Conservation (phyloP, 2,797 vertebrate genomes). For the Odontamblyopus rebecca region DNA sequence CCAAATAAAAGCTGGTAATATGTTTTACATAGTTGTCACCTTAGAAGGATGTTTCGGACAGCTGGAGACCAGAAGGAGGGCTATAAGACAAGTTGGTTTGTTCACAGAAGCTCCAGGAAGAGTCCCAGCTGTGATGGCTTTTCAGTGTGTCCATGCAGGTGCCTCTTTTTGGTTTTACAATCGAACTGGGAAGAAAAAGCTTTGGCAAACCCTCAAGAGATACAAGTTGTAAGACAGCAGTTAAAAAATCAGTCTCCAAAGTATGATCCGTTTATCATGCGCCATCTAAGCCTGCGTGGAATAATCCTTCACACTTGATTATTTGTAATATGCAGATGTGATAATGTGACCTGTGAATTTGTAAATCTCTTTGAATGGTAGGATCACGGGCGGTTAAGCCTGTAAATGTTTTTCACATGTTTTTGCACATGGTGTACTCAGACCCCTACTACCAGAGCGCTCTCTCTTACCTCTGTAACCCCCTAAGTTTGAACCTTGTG, state of each 20-base stretch:
- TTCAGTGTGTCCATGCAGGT: conserved; percentile 63
- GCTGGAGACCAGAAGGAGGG: conserved; percentile 47
- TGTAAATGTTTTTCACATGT: conserved; percentile 77
- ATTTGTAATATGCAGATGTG: conserved; percentile 70
- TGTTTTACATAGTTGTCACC: conserved; percentile 21
- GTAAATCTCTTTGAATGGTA: conserved; percentile 57
- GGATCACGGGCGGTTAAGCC: conserved; percentile 63
- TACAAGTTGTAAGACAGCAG: conserved; percentile 8
- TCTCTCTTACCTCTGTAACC: too few relatives aligned
- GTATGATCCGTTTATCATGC: not conserved
- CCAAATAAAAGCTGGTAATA: conserved; percentile 32
- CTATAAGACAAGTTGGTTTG: conserved; percentile 56
- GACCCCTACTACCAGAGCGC: conserved; percentile 47
- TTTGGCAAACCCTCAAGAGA: conserved; percentile 12
- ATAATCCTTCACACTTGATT: conserved; percentile 44
- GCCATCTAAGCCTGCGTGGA: not conserved
- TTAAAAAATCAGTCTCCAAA: conserved; percentile 10
- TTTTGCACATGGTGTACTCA: conserved; percentile 56
- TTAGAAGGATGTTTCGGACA: conserved; percentile 42
- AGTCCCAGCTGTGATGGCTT: conserved; percentile 62
- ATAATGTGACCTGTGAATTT: conserved; percentile 67
- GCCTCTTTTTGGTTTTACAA: conserved; percentile 44
- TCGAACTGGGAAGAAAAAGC: not conserved
- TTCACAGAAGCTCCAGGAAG: conserved; percentile 55
- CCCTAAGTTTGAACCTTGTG: too few relatives aligned